Conservation (phyloP, 2,113 vertebrate species). For the Pedionomus torquatus region DNA sequence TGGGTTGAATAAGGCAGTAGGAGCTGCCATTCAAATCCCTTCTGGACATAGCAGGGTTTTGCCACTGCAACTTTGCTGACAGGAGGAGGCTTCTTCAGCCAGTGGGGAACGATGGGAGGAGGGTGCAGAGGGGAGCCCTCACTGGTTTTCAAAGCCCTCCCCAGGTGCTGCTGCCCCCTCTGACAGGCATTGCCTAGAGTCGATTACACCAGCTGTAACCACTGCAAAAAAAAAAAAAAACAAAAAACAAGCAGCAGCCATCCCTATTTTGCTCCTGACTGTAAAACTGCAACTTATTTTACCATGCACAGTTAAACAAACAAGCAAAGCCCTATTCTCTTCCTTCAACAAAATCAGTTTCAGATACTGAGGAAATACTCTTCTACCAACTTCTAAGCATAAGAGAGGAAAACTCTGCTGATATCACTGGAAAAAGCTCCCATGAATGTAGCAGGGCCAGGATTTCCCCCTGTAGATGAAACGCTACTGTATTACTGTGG, state of each 20-base stretch:
- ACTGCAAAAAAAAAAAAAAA: not conserved
- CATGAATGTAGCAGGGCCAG: fast-evolving
- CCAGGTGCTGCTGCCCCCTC: not conserved
- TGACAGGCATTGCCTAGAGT: not conserved
- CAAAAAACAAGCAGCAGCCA: not conserved
- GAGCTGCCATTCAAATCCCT: fast-evolving
- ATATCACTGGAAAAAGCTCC: not conserved
- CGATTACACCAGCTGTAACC: not conserved
- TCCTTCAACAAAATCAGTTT: not conserved
- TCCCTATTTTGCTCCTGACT: not conserved
- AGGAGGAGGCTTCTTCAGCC: not conserved
- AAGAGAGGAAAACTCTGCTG: not conserved
- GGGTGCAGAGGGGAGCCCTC: not conserved
- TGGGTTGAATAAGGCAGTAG: not conserved
- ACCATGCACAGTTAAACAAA: not conserved
- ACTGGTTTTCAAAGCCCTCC: not conserved
- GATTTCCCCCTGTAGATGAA: not conserved
- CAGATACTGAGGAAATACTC: not conserved
- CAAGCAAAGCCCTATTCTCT: not conserved
- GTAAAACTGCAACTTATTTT: not conserved
- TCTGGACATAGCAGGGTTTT: not conserved
- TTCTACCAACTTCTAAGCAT: not conserved
- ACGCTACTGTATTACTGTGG: not conserved
- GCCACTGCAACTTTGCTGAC: not conserved
- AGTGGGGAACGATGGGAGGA: fast-evolving